phyloP scores from a whole-genome alignment of 2,888 invertebrate species.

The Microplitis deprimator region DNA sequence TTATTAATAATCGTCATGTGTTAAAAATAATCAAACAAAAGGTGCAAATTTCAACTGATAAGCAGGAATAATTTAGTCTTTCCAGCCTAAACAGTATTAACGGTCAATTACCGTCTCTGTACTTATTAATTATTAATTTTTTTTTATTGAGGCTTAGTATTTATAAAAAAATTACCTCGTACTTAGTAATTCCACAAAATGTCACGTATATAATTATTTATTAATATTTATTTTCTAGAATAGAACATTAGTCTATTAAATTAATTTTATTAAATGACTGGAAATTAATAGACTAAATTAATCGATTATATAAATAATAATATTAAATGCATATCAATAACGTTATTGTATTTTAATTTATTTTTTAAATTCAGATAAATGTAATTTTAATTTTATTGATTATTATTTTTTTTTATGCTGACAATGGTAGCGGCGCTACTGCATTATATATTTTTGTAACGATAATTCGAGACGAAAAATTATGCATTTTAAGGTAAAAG shows the following conservation, averaged over 20 bases:
- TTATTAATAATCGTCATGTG: slow-evolving; percentile 33
- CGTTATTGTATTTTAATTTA: background rate
- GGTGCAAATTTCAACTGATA: slow-evolving; percentile 24
- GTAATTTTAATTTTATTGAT: no score
- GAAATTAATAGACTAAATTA: background rate
- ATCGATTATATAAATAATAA: background rate
- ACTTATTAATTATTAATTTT: slow-evolving; percentile 33
- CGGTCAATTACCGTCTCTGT: slow-evolving; percentile 54
- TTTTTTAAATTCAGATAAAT: background rate
- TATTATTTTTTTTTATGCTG: no score
- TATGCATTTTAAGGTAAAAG: no score
- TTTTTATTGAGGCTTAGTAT: background rate
- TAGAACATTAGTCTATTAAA: background rate
- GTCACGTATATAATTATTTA: background rate
- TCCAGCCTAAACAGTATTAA: slow-evolving; percentile 60
- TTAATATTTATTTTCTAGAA: background rate
- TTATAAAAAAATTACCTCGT: background rate
- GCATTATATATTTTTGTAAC: no score
- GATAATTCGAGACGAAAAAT: no score
- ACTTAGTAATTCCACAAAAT: background rate
- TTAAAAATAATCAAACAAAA: slow-evolving; percentile 15
- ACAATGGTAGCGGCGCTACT: no score
- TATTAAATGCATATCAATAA: slow-evolving; percentile 7
- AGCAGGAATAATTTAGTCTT: slow-evolving; percentile 44
- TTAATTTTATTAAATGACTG: background rate